These are phyloP conservation scores for Eustalomyia histrio DNA, from an alignment of 2,888 invertebrate genomes.

Conservation along the genomic window DNA sequence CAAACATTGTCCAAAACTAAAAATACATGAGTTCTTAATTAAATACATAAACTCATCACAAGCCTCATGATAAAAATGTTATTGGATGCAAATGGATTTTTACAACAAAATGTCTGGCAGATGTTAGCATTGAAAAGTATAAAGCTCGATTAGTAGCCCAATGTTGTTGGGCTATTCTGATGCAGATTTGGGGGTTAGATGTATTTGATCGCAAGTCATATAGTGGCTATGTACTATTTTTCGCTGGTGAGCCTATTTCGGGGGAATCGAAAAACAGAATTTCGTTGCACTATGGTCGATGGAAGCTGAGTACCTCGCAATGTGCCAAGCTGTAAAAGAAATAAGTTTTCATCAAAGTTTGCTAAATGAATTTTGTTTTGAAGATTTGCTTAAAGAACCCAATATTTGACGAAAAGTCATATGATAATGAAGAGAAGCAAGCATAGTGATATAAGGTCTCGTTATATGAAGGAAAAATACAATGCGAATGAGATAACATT, in stretches of 20 bases:
- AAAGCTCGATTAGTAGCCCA: too few species aligned
- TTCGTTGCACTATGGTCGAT: conserved; percentile 54
- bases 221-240: conserved; percentile 55
- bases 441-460: conserved; percentile 11
- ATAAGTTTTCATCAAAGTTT: conserved; percentile 52
- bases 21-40: too few species aligned
- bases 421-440: conserved; percentile 29
- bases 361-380: conserved; percentile 48
- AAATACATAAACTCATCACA: too few species aligned
- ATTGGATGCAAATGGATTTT: too few species aligned
- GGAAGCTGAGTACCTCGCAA: conserved; percentile 63
- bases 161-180: conserved; percentile 61
- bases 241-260: conserved; percentile 47
- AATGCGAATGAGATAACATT: conserved; percentile 12
- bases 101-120: too few species aligned
- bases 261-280: conserved; percentile 63
- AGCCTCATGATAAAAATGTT: too few species aligned
- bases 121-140: too few species aligned
- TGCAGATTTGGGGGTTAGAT: conserved; percentile 61
- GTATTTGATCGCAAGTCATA: conserved; percentile 52
- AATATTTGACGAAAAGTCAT: conserved; percentile 11
- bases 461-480: too few species aligned
- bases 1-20: too few species aligned
- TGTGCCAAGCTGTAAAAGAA: conserved; percentile 57
- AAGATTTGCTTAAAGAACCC: not conserved